Evolutionary conservation across 2,888 invertebrate genomes (phyloP).

Genomic region (Oxytorus armatus): DNA sequence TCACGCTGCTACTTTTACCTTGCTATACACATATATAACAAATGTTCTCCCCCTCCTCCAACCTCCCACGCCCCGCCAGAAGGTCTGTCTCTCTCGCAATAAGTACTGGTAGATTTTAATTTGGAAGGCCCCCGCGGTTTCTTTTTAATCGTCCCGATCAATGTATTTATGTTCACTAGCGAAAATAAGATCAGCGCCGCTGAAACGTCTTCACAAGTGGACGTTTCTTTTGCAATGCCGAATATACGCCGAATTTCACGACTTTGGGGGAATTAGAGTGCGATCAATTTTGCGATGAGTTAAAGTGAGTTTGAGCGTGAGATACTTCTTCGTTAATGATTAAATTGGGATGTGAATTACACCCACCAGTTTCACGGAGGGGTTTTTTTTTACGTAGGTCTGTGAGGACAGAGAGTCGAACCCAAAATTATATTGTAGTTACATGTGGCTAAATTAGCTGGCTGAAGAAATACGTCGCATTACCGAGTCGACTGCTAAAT

Average conservation of each 20-base stretch:
- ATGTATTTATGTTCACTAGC: conserved; percentile 36
- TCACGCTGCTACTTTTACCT: conserved; percentile 23
- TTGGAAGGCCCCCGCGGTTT: neutral
- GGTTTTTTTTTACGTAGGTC: neutral
- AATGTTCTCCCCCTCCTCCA: too few species aligned
- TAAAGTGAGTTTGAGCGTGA: too few species aligned
- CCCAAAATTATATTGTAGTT: conserved; percentile 59
- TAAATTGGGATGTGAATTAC: conserved; percentile 34
- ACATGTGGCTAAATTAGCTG: conserved; percentile 39
- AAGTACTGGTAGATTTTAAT: neutral
- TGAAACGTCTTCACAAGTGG: neutral
- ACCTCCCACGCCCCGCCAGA: too few species aligned
- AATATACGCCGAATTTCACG: too few species aligned
- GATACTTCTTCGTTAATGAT: conserved; percentile 12
- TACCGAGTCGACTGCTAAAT: too few species aligned
- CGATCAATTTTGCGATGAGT: too few species aligned
- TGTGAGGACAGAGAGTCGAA: conserved; percentile 19
- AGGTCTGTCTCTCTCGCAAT: conserved; percentile 3
- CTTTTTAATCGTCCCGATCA: conserved; percentile 28
- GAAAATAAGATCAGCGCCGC: neutral
- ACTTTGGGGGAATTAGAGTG: too few species aligned
- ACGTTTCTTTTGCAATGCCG: neutral
- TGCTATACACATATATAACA: neutral
- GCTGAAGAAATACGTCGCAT: neutral
- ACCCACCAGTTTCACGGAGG: neutral